These are phyloP conservation scores for Clanis bilineata DNA, from an alignment of 2,888 invertebrate species.

Conservation along the genomic window DNA sequence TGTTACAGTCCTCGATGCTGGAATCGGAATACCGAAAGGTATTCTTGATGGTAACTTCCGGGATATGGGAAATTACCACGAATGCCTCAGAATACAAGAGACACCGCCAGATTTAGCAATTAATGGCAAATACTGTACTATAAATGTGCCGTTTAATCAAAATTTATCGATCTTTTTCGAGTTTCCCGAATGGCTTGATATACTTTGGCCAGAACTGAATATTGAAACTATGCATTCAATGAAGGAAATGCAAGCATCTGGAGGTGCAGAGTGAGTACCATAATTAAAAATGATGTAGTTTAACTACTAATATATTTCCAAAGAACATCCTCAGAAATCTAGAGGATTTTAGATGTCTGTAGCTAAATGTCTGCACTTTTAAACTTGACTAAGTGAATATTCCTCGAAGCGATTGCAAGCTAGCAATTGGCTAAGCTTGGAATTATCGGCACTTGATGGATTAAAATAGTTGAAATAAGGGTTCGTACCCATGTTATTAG, in stretches of 20 bases:
- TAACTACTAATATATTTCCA: no score
- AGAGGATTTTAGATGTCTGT: no score
- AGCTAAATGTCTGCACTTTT: no score
- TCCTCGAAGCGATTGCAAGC: no score
- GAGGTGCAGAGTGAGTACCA: no score
- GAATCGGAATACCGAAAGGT: slow-evolving; percentile 53
- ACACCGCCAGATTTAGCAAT: slow-evolving; percentile 38
- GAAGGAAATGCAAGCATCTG: slow-evolving; percentile 16
- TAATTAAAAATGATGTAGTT: no score
- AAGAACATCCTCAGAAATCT: no score
- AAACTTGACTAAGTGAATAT: no score
- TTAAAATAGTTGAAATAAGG: no score
- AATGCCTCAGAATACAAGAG: slow-evolving; percentile 50
- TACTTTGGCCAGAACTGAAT: slow-evolving; percentile 26
- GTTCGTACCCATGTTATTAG: no score
- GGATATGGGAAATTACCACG: slow-evolving; percentile 55
- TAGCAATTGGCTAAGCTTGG: no score
- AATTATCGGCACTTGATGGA: no score
- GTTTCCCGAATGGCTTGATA: slow-evolving; percentile 32
- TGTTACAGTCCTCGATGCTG: slow-evolving; percentile 54
- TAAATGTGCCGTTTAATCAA: slow-evolving; percentile 46
- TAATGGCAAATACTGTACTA: slow-evolving; percentile 61
- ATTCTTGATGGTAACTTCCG: slow-evolving; percentile 44
- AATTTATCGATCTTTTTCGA: slow-evolving; percentile 30
- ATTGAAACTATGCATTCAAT: slow-evolving; percentile 19